Base-by-base conservation (phyloP, 2,888 invertebrate genomes). In the Pyrrhia umbra region DNA sequence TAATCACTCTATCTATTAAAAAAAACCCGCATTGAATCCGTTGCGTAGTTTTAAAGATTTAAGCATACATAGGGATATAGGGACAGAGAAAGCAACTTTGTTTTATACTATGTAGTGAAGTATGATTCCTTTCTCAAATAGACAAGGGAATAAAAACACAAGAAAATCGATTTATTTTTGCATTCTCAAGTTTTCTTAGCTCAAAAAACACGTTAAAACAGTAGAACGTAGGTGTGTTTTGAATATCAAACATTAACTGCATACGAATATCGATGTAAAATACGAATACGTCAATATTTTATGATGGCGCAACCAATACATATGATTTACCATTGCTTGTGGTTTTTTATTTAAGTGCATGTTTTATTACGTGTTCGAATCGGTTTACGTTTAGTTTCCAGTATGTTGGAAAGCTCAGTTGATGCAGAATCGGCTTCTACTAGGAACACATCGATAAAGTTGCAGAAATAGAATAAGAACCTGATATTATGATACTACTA, bases 261-360 rank as follows among this genome's bases (percentile, higher is more conserved):
- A 39, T 42, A 42, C 43, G 62, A 59, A 68, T 50, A 59, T 34
- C 34, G 61, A 56, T 49, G 58, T 60, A 51, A 68, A 50, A 69
- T 69, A 46, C 64, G 69, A 65, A 70, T 37, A 69, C 67, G 67
- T 74, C 78, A 67, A 60, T 65, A 57, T 68, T n/a, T 59, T 72
- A 75, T 63, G 69, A 68, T 58, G 49, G 58, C 67, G 50, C 43
- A 58, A 47, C 18, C 34, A 42, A 60, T 66, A 51, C 47, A 37
- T 47, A 15, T 40, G 56, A 61, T 70, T 66, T 45, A 70, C 52
- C 34, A 67, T 56, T 61, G 34, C 49, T 34, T 16, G 40, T 52
- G 43, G 52, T 49, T 67, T 70, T 69, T 71, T 71, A 65, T 65
- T 51, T 52, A 49, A 60, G 56, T 57, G 56, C 61, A 61, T 27